Base-by-base conservation (phyloP, 2,113 vertebrate species). In the Gracilinanus agilis region DNA sequence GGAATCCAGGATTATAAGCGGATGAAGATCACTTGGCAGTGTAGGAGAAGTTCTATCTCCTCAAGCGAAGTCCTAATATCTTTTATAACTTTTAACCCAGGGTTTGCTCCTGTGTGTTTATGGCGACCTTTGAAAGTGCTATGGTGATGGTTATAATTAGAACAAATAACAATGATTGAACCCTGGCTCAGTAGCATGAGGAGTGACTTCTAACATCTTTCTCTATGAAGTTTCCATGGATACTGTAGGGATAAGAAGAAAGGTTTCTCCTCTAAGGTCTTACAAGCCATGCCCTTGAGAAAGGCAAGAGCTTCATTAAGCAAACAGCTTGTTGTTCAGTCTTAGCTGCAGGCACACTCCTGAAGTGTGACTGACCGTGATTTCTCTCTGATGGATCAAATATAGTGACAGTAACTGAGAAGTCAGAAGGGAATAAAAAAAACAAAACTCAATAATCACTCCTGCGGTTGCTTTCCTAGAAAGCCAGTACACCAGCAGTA, bases 81-180 rank as follows among this genome's bases (percentile, higher is more conserved):
- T 90, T n/a, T 24, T 90, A 54, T 1, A 92, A 55, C 8, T 21
- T n/a, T 93, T 75, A 53, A 27, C 29, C 29, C 11, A 93, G 58
- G 3, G 10, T 9, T 92, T 96, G 94, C 89, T n/a, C 40, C 90
- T 55, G 90, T 92, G 54, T 29, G 25, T 89, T n/a, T 44, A 91
- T 53, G 55, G 94, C 89, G 97, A 96, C 89, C 93, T n/a, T 49
- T 91, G 97, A 58, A 95, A 83, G 34, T 93, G 24, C 58, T 61
- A 29, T 29, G 58, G 27, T 61, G 58, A 61, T 61, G 2, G 25
- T 61, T 29, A 29, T 29, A 29, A 29, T 58, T 27, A 56, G 56
- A 58, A 83, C 83, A 95, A 94, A 61, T 55, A 90, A 56, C 44
- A 55, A 89, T 92, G 75, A 96, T 93, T 90, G 90, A 92, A 83